A percentile compares a stretch with the other conserved stretches of the same genome.
Evolutionary conservation across 2,888 invertebrate genomes (phyloP).

Genomic region (Pecten maximus): DNA sequence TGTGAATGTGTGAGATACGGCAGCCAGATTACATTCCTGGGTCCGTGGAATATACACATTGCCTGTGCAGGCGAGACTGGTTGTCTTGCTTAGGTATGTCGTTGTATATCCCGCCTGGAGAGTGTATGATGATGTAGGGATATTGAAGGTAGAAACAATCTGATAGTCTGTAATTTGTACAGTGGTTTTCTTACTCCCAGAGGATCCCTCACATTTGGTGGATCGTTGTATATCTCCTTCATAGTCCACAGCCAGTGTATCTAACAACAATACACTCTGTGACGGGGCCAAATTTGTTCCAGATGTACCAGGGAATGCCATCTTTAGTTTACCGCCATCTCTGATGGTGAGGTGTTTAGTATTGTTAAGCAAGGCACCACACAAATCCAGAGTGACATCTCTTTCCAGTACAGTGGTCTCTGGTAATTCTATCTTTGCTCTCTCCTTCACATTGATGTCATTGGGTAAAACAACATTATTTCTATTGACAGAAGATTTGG

Average conservation of each 20-base stretch:
- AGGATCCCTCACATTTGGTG: constrained; percentile 55
- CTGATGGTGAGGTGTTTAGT: constrained; percentile 58
- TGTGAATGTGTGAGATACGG: constrained; percentile 58
- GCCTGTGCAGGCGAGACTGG: constrained; percentile 51
- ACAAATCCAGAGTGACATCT: constrained; percentile 60
- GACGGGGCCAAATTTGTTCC: constrained; percentile 14
- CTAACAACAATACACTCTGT: constrained; percentile 46
- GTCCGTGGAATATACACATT: constrained; percentile 56
- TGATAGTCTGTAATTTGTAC: not conserved
- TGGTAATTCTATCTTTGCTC: constrained; percentile 64
- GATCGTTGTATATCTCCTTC: constrained; percentile 58
- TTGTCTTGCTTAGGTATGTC: constrained; percentile 46
- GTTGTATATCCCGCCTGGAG: constrained; percentile 37
- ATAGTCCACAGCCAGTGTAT: constrained; percentile 59
- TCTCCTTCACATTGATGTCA: constrained; percentile 58
- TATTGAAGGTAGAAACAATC: not conserved
- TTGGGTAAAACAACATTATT: constrained; percentile 52
- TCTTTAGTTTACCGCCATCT: constrained; percentile 59
- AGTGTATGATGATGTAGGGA: not conserved
- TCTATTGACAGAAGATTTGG: constrained; percentile 43
- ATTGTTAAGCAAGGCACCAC: constrained; percentile 62
- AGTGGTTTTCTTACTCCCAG: constrained; percentile 40
- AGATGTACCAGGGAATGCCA: constrained; percentile 59
- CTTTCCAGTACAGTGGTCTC: constrained; percentile 60
- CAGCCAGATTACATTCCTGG: constrained; percentile 61